phyloP scores from a whole-genome alignment of 2,888 invertebrate genomes.

The Euplexia lucipara region DNA sequence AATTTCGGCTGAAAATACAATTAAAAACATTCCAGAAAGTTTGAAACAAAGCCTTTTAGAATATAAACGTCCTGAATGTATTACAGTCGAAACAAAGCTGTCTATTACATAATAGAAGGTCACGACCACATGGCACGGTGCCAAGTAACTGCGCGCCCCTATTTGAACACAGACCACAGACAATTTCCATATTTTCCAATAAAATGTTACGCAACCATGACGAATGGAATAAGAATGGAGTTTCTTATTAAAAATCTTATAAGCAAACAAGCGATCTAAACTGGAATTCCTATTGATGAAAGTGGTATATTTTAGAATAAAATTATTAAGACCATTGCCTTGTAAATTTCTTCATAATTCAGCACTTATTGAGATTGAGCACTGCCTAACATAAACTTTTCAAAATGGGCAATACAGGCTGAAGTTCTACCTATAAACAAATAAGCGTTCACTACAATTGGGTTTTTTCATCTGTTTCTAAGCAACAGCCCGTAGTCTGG shows the following conservation, averaged over 20 bases:
- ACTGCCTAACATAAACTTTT: not conserved
- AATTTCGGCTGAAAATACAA: too few relatives aligned
- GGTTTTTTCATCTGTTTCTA: too few relatives aligned
- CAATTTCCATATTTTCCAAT: slow-evolving; percentile 35
- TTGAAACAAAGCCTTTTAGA: not conserved
- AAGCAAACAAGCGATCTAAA: not conserved
- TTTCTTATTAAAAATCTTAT: not conserved
- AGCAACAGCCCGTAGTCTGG: too few relatives aligned
- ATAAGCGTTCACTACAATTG: too few relatives aligned
- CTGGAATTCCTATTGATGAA: not conserved
- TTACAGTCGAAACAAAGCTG: slow-evolving; percentile 10
- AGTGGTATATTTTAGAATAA: too few relatives aligned
- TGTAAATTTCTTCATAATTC: too few relatives aligned
- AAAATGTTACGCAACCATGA: slow-evolving; percentile 39
- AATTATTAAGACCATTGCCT: too few relatives aligned
- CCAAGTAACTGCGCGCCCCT: slow-evolving; percentile 40
- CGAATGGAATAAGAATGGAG: not conserved
- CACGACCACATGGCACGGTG: slow-evolving; percentile 53
- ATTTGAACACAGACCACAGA: slow-evolving; percentile 41
- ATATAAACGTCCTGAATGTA: slow-evolving; percentile 40
- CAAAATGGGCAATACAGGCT: too few relatives aligned
- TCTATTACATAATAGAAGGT: slow-evolving; percentile 54
- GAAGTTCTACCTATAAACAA: too few relatives aligned
- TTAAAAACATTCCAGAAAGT: not conserved
- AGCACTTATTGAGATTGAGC: not conserved